phyloP scores from a whole-genome alignment of 2,113 vertebrate genomes.

The Platysteira castanea region DNA sequence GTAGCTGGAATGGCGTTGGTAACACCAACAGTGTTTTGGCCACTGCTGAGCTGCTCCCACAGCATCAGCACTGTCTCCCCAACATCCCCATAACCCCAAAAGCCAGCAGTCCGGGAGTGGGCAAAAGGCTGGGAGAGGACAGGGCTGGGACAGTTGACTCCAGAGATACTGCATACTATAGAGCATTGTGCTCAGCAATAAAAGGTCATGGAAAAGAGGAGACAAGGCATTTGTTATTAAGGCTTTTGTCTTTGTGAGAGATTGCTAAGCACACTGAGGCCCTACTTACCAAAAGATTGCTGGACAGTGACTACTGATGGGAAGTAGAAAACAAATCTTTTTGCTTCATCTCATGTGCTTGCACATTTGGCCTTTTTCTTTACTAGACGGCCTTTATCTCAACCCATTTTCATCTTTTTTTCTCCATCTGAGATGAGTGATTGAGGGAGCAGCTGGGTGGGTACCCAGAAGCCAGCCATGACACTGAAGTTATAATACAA shows the following conservation, averaged over 20 bases:
- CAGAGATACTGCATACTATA: too few species aligned
- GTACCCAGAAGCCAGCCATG: background rate
- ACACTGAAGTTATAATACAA: background rate
- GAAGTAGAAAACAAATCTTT: background rate
- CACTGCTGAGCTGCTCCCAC: background rate
- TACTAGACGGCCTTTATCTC: background rate
- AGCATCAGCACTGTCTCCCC: background rate
- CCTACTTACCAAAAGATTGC: background rate
- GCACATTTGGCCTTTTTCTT: background rate
- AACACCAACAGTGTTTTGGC: background rate
- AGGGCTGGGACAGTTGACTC: background rate
- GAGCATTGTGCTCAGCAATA: rapidly evolving
- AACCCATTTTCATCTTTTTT: background rate
- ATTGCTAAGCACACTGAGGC: background rate
- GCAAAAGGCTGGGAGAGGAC: background rate
- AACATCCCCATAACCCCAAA: background rate
- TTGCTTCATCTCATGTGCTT: background rate
- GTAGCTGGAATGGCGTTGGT: background rate
- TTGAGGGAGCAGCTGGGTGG: background rate
- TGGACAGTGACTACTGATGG: background rate
- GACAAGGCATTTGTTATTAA: background rate
- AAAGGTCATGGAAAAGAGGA: background rate
- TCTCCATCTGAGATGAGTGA: rapidly evolving
- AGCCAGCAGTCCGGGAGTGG: too few species aligned
- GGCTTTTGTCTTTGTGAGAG: background rate